Evolutionary conservation across 2,113 vertebrate species (phyloP).

Genomic region (Boulengerochromis microlepis): DNA sequence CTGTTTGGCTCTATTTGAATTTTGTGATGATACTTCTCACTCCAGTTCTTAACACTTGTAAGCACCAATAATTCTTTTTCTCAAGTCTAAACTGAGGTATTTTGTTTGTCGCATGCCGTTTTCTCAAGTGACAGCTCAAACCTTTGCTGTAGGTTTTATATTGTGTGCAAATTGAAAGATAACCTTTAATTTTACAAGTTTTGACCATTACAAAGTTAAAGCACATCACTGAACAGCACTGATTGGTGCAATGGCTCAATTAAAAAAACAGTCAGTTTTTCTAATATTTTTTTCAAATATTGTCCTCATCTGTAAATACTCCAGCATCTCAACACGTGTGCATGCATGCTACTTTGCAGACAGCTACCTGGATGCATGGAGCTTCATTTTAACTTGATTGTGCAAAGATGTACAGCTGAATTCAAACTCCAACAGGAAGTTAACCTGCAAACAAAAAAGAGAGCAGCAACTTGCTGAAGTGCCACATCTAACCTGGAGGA

Average conservation of each 20-base stretch:
- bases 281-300: not conserved
- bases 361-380: constrained; percentile 78
- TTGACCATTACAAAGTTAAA: not conserved
- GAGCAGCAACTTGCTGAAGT: not conserved
- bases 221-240: not conserved
- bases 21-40: not conserved
- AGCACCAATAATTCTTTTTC: not conserved
- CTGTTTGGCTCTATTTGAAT: not conserved
- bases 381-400: constrained; percentile 73
- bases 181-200: not conserved
- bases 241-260: not conserved
- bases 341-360: not conserved
- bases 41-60: not conserved
- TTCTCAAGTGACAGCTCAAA: not conserved
- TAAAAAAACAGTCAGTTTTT: not conserved
- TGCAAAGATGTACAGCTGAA: constrained; percentile 85
- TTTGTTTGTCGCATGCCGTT: not conserved
- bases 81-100: not conserved
- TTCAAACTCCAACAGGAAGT: constrained; percentile 87
- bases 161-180: not conserved
- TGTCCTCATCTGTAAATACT: not conserved
- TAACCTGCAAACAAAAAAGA: constrained; percentile 68
- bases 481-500: not conserved
- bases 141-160: not conserved
- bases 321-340: not conserved